Percentiles rank a stretch among this genome's conserved stretches.
phyloP scores from a whole-genome alignment of 1,140 invertebrate genomes.

The Chrysomallon squamiferum region DNA sequence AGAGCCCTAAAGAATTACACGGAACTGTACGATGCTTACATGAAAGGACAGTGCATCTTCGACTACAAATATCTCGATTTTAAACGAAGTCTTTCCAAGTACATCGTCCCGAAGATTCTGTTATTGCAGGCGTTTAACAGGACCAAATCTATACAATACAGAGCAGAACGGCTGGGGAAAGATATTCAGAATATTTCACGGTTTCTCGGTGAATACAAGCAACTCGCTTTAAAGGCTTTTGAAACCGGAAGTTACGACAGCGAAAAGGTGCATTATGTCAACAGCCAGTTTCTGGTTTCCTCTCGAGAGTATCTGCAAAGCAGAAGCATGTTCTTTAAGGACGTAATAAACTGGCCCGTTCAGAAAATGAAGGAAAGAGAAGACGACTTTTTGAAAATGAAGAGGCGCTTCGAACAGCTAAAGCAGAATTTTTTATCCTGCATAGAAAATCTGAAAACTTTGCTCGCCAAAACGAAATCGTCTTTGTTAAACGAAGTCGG shows the following conservation, averaged over 20 bases:
- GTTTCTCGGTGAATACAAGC: constrained; percentile 4
- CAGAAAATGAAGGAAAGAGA: constrained; percentile 7
- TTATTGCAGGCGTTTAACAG: constrained; percentile 3
- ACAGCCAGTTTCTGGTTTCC: not conserved
- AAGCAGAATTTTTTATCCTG: constrained; percentile 3
- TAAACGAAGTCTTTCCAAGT: not conserved
- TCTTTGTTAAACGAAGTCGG: constrained; percentile 7
- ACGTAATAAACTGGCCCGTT: constrained; percentile 8
- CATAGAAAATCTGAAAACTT: constrained; percentile 8
- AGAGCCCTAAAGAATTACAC: constrained; percentile 27
- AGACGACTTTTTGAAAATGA: not conserved
- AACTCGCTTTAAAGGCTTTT: constrained; percentile 11
- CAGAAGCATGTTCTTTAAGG: constrained; percentile 14
- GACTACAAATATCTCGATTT: constrained; percentile 16
- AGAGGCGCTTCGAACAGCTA: not conserved
- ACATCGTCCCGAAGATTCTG: constrained; percentile 15
- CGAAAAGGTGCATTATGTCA: not conserved
- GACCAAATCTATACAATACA: not conserved
- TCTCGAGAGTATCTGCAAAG: constrained; percentile 16
- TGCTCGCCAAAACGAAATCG: not conserved
- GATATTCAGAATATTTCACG: constrained; percentile 8
- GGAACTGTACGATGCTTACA: constrained; percentile 10
- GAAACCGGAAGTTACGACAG: not conserved
- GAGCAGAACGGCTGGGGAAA: not conserved
- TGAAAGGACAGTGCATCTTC: constrained; percentile 20